Evolutionary conservation across 2,888 invertebrate genomes (phyloP), one percentile per base, ranked within the genome.

Genomic region (Sycophila texana): DNA sequence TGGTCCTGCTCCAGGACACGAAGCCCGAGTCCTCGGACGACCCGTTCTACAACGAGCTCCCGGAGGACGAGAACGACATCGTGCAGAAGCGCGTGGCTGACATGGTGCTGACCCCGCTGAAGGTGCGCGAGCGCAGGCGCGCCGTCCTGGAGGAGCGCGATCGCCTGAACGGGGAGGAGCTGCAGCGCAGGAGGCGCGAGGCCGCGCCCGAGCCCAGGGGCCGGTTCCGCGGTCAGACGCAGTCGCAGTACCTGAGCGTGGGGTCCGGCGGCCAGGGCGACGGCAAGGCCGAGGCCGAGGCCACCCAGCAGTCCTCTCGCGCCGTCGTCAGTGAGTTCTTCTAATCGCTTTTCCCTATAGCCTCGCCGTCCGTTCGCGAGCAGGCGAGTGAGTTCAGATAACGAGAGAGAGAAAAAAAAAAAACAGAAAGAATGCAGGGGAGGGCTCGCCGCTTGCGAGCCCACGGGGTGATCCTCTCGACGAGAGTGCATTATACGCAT

Each of bases 231-330:
- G 96, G 96, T 2, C 96, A 96, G 89, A 96, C 96, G 0, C 96
- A 96, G 88, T 96, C 96, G 2, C 96, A 96, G 88, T 96, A 96
- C 89, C 91, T 96, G 84, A 94, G 94, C 87, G 93, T 94, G 83
- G 95, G 94, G 74, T 92, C 92, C 79, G 93, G 93, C 57, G 91
- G 91, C 80, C 87, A 92, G 82, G 87, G 91, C 77, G 93, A 93
- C 60, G 96, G 96, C 20, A 95, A 94, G 88, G 96, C 96, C 0
- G 96, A 96, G 88, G 96, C 96, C 0, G 95, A 95, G 88, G 95
- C 96, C 4, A 94, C 93, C 26, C 94, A 94, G 60, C 93, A 94
- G 84, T 92, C 94, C 14, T 95, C 95, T 0, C 93, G 93, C 85
- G 95, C 95, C 13, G 92, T 93, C 85, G 95, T 95, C 87, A 94